Percentiles rank a stretch among this genome's conserved stretches.
Evolutionary conservation across 2,113 vertebrate genomes (phyloP).

Genomic region (Phaethon lepturus): DNA sequence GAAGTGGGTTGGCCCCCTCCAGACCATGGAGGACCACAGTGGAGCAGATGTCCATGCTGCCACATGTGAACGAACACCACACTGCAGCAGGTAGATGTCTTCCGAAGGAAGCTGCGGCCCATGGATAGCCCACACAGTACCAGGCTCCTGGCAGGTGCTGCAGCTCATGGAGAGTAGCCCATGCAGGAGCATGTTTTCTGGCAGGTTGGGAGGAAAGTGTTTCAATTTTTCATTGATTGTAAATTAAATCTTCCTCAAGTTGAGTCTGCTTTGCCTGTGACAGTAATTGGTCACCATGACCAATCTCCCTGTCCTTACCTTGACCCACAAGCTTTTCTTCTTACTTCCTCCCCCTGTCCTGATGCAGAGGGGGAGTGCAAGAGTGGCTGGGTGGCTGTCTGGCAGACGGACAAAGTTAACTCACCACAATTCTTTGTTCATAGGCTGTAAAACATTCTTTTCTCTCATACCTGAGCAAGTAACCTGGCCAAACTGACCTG

Average conservation of each 20-base stretch:
- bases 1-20: not conserved
- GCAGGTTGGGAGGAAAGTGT: not conserved
- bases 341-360: not conserved
- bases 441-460: not conserved
- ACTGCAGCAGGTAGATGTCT: no score
- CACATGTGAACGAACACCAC: accelerated
- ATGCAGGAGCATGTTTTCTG: accelerated
- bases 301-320: no score
- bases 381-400: not conserved
- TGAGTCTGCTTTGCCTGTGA: not conserved
- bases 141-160: not conserved
- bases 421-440: not conserved
- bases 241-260: not conserved
- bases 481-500: not conserved
- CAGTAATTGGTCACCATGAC: not conserved
- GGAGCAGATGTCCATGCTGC: not conserved
- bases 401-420: not conserved
- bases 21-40: not conserved
- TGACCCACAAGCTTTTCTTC: not conserved
- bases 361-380: not conserved
- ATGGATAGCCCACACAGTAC: not conserved
- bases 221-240: not conserved
- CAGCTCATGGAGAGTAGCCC: accelerated
- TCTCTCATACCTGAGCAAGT: not conserved
- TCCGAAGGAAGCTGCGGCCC: not conserved